phyloP scores from a whole-genome alignment of 2,113 vertebrate genomes.

The Myanophis thanlyinensis region DNA sequence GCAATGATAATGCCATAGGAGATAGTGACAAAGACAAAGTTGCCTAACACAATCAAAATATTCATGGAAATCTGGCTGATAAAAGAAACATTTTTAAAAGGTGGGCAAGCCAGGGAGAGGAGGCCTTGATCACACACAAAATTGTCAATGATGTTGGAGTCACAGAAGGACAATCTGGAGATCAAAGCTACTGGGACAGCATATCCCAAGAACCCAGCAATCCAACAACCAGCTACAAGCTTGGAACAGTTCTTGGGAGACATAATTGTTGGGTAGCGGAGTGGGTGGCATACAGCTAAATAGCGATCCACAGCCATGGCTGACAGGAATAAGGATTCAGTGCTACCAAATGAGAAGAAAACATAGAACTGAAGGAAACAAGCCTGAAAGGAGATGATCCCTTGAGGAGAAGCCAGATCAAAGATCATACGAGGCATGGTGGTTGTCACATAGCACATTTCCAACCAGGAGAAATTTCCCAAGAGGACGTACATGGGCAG shows the following conservation, averaged over 20 bases:
- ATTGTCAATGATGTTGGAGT: conserved; percentile 34
- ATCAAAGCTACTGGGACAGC: neutral
- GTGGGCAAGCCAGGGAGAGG: neutral
- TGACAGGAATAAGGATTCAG: conserved; percentile 55
- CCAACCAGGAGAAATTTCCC: no score
- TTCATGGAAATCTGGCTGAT: neutral
- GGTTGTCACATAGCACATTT: no score
- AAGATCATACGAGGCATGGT: no score
- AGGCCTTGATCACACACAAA: conserved; percentile 52
- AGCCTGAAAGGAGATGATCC: no score
- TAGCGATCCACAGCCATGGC: neutral
- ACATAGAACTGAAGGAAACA: no score
- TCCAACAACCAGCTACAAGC: neutral
- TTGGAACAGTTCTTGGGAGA: conserved; percentile 30
- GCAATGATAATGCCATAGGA: conserved; percentile 19
- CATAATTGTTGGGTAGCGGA: conserved; percentile 19
- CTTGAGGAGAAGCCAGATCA: no score
- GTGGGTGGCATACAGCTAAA: conserved; percentile 50
- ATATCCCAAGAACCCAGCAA: neutral
- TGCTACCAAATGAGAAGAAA: no score
- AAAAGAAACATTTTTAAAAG: neutral
- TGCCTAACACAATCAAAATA: neutral
- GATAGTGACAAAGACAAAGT: neutral
- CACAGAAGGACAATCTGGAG: neutral
- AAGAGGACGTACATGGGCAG: no score